These are phyloP conservation scores for Plotosus lineatus DNA, from an alignment of 2,113 vertebrate genomes.

Conservation along the genomic window DNA sequence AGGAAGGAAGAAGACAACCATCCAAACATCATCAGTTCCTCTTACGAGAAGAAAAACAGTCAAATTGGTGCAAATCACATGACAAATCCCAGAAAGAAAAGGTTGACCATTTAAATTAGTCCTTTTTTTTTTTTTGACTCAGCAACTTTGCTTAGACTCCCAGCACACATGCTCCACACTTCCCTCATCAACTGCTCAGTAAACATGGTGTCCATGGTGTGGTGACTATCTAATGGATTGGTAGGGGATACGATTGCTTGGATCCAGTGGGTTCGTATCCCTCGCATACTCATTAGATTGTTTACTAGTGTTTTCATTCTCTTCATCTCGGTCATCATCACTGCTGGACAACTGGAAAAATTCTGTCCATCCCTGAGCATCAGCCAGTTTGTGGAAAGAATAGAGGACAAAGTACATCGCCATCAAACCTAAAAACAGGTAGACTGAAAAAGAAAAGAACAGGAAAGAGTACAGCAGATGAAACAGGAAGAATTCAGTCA, in stretches of 20 bases:
- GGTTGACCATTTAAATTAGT: no score
- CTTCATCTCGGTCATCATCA: constrained; percentile 64
- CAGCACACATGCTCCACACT: neutral
- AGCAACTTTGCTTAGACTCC: no score
- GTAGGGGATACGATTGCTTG: constrained; percentile 67
- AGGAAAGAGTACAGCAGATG: neutral
- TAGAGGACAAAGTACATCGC: constrained; percentile 84
- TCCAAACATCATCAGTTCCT: no score
- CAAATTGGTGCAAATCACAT: no score
- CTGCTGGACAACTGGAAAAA: constrained; percentile 77
- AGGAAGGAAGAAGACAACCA: no score
- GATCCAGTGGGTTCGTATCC: constrained; percentile 59
- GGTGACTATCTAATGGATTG: constrained; percentile 70
- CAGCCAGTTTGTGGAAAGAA: constrained; percentile 79
- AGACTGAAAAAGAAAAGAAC: constrained; percentile 60
- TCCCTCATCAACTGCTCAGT: constrained; percentile 7
- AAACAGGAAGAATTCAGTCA: neutral
- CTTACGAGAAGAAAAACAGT: no score
- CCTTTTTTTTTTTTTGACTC: no score
- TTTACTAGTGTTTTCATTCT: constrained; percentile 22
- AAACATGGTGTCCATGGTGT: neutral
- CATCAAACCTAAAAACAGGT: constrained; percentile 84
- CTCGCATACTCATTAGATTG: neutral
- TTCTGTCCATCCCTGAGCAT: constrained; percentile 80
- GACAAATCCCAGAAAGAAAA: no score